These are phyloP conservation scores for Microplitis demolitor DNA, from an alignment of 1,140 invertebrate genomes.

Conservation along the genomic window DNA sequence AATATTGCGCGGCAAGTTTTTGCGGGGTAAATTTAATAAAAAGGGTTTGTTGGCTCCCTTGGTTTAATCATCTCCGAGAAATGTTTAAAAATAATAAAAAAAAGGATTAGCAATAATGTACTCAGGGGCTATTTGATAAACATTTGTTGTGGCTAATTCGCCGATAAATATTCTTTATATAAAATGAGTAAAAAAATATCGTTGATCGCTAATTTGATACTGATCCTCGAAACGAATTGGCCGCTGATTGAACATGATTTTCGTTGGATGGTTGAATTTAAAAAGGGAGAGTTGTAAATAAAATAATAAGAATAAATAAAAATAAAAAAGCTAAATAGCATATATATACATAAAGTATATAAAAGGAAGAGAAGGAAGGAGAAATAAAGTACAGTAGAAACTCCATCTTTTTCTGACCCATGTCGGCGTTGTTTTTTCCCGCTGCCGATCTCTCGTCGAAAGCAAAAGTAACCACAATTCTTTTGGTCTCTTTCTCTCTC, in stretches of 20 bases:
- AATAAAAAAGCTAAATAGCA: neutral
- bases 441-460: slow-evolving; percentile 25
- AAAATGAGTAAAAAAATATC: neutral
- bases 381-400: neutral
- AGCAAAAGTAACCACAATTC: slow-evolving; percentile 26
- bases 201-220: slow-evolving; percentile 14
- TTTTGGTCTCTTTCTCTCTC: neutral
- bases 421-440: slow-evolving; percentile 14
- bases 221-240: slow-evolving; percentile 19
- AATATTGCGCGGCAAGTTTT: too few relatives aligned
- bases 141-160: slow-evolving; percentile 6
- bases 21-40: too few relatives aligned
- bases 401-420: neutral
- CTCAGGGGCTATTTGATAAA: neutral
- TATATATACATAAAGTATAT: neutral
- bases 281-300: neutral
- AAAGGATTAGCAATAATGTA: neutral
- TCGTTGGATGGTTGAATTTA: slow-evolving; percentile 8
- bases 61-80: neutral
- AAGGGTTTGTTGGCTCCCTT: too few relatives aligned
- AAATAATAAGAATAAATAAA: slow-evolving; percentile 9
- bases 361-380: slow-evolving; percentile 3
- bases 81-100: neutral
- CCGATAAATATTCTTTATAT: neutral
- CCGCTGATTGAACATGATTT: slow-evolving; percentile 13